Percentiles rank a stretch among this genome's conserved stretches.
Evolutionary conservation across 2,113 vertebrate genomes (phyloP).

Genomic region (Pao palembangensis): DNA sequence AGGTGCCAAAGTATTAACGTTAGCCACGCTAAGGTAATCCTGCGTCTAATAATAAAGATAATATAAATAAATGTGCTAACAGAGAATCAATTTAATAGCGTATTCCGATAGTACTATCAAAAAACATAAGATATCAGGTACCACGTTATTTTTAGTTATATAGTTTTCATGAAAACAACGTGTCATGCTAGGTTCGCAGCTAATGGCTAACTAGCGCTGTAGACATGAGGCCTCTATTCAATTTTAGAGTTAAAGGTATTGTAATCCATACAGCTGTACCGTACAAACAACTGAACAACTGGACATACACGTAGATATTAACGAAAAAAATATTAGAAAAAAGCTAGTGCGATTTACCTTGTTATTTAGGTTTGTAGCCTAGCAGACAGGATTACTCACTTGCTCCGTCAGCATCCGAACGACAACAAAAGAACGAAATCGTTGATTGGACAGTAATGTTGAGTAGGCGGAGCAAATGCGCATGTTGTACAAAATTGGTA

Average conservation of each 20-base stretch:
- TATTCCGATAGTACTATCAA: no score
- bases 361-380: constrained; percentile 49
- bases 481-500: constrained; percentile 9
- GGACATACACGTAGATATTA: fast-evolving
- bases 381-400: constrained; percentile 39
- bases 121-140: no score
- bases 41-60: neutral
- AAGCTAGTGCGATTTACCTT: constrained; percentile 48
- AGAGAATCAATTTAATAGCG: neutral
- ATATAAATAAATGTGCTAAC: neutral
- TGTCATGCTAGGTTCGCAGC: constrained; percentile 48
- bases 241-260: neutral
- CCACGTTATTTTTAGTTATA: neutral
- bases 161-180: neutral
- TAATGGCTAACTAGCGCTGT: constrained; percentile 29
- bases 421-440: constrained; percentile 62
- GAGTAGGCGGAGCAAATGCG: constrained; percentile 12
- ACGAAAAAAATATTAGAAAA: neutral
- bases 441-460: constrained; percentile 58
- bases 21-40: neutral
- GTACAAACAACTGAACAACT: fast-evolving
- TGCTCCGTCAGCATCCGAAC: constrained; percentile 55
- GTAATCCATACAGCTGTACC: neutral
- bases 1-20: neutral
- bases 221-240: constrained; percentile 47